phyloP scores from a whole-genome alignment of 2,888 invertebrate species.

The Thelaira solivaga region DNA sequence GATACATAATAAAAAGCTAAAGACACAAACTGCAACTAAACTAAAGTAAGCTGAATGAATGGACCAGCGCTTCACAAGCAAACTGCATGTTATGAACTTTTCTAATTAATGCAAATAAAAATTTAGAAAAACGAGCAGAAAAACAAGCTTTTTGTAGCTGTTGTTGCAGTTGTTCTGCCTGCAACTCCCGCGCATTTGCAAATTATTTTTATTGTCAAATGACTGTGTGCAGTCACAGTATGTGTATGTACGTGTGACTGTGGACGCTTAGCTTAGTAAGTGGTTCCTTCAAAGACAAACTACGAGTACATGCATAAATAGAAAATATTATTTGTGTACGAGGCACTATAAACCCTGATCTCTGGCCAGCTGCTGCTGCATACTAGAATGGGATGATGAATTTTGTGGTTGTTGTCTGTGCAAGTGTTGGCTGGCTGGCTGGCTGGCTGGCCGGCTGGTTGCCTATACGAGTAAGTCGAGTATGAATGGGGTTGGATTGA shows the following conservation, averaged over 20 bases:
- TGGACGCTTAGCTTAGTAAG: constrained; percentile 31
- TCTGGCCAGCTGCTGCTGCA: constrained; percentile 56
- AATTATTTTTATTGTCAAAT: constrained; percentile 25
- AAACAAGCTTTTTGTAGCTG: constrained; percentile 14
- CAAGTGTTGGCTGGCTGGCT: constrained; percentile 3
- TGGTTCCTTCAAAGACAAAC: constrained; percentile 37
- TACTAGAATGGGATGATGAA: too few relatives aligned
- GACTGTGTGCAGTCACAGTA: background rate
- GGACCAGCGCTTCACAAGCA: constrained; percentile 22
- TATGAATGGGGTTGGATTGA: constrained; percentile 51
- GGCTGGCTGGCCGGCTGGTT: constrained; percentile 25
- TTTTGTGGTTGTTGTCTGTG: background rate
- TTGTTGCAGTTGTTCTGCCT: too few relatives aligned
- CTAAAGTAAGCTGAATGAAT: constrained; percentile 1
- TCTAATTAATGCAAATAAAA: constrained; percentile 62
- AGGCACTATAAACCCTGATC: constrained; percentile 45
- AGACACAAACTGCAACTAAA: constrained; percentile 12
- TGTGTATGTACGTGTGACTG: background rate
- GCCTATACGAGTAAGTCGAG: constrained; percentile 33
- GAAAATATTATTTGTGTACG: background rate
- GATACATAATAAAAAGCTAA: constrained; percentile 43
- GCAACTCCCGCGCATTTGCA: constrained; percentile 51
- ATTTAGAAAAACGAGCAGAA: constrained; percentile 8
- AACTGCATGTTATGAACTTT: constrained; percentile 61
- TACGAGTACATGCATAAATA: background rate